These are phyloP conservation scores for Danio jaintianensis DNA, from an alignment of 2,797 vertebrate genomes.

Conservation along the genomic window DNA sequence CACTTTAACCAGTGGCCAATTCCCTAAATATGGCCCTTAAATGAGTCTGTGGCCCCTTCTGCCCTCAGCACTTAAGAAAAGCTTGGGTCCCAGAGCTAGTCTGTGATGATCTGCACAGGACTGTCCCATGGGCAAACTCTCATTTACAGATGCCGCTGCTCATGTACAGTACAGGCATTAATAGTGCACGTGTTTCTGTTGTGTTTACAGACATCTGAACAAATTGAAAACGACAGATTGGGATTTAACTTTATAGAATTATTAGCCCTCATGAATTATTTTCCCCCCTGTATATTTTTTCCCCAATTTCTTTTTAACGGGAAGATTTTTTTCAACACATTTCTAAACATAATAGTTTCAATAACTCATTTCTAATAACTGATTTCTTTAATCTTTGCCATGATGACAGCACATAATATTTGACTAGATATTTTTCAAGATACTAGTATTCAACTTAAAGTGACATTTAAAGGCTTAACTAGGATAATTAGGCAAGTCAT, in stretches of 20 bases:
- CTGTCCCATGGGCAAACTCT: conserved; percentile 3
- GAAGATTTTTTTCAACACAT: no score
- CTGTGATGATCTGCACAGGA: conserved; percentile 13
- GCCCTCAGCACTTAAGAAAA: conserved; percentile 34
- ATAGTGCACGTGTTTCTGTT: neutral
- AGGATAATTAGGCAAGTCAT: no score
- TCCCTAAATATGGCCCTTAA: conserved; percentile 29
- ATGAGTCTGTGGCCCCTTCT: neutral
- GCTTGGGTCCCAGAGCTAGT: conserved; percentile 9
- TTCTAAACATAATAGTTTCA: no score
- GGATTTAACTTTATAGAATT: neutral
- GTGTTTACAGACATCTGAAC: neutral
- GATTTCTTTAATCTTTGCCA: no score
- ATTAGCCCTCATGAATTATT: no score
- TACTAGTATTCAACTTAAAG: no score
- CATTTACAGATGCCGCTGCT: conserved; percentile 13
- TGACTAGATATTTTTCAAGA: no score
- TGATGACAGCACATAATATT: no score
- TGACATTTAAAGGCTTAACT: no score
- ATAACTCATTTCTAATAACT: no score
- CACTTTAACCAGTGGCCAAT: conserved; percentile 46
- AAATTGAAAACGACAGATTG: conserved; percentile 23
- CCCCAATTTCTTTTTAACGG: no score
- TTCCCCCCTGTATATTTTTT: no score
- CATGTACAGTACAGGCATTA: neutral